Conservation (phyloP, 2,113 vertebrate genomes). For the Antechinus flavipes region DNA sequence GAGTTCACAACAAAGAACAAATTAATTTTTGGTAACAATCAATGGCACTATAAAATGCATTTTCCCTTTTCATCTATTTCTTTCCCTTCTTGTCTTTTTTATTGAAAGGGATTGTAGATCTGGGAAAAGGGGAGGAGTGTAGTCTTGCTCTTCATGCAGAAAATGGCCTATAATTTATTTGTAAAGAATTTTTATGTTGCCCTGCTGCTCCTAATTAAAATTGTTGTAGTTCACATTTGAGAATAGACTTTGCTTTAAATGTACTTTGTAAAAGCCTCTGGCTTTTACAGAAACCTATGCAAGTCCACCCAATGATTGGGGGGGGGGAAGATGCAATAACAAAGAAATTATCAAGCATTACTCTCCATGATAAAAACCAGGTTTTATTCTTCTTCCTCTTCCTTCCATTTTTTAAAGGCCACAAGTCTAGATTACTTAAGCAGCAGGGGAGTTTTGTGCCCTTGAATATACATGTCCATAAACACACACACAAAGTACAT, state of each 20-base stretch:
- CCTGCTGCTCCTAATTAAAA: conserved; percentile 64
- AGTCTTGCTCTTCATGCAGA: conserved; percentile 70
- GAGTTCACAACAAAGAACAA: conserved; percentile 74
- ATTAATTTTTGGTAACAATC: conserved; percentile 80
- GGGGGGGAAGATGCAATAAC: conserved; percentile 54
- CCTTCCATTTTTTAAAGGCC: conserved; percentile 5
- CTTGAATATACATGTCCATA: neutral
- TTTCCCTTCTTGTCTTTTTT: conserved; percentile 63
- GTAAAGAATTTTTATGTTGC: conserved; percentile 53
- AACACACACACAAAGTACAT: rapidly evolving
- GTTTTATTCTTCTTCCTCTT: conserved; percentile 30
- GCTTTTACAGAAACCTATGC: conserved; percentile 6
- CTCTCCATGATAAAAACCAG: conserved; percentile 6
- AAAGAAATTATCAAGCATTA: conserved; percentile 67
- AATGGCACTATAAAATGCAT: conserved; percentile 53
- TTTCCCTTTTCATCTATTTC: conserved; percentile 58
- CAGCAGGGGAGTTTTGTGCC: neutral
- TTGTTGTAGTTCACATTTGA: conserved; percentile 33
- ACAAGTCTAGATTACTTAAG: neutral
- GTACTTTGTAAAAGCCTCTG: neutral
- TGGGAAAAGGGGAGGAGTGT: neutral
- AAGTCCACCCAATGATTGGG: neutral
- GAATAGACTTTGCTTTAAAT: conserved; percentile 35
- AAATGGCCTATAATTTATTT: conserved; percentile 76
- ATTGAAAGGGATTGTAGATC: neutral